phyloP scores from a whole-genome alignment of 2,113 vertebrate species.

The Hippocampus comes region DNA sequence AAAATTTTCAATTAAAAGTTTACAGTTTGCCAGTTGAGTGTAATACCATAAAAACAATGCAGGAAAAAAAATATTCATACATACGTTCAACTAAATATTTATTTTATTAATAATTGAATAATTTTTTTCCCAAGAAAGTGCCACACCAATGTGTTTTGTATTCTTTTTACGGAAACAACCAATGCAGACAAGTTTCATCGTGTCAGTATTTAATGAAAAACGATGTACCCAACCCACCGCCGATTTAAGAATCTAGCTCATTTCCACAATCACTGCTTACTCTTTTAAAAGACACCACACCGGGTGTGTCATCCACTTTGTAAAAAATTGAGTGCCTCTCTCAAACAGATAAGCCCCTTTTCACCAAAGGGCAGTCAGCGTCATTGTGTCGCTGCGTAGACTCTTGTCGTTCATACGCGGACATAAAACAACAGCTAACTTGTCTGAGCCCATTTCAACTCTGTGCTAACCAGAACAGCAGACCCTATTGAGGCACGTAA shows the following conservation, averaged over 20 bases:
- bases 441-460: too few relatives aligned
- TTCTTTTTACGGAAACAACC: not conserved
- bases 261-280: too few relatives aligned
- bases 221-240: not conserved
- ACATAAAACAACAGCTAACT: too few relatives aligned
- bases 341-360: not conserved
- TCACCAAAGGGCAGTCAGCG: not conserved
- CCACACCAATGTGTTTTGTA: not conserved
- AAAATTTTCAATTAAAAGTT: too few relatives aligned
- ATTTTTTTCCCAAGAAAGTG: not conserved
- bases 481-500: too few relatives aligned
- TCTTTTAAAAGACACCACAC: too few relatives aligned
- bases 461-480: too few relatives aligned
- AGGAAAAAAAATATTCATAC: not conserved
- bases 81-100: not conserved
- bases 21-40: too few relatives aligned
- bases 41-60: not conserved
- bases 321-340: not conserved
- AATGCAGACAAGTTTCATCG: not conserved
- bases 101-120: not conserved
- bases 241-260: too few relatives aligned
- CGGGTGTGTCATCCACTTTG: too few relatives aligned
- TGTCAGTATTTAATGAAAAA: not conserved
- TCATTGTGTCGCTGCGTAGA: not conserved
- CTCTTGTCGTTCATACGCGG: too few relatives aligned